Percentiles rank a stretch among this genome's conserved stretches.
Evolutionary conservation across 2,113 vertebrate genomes (phyloP).

Genomic region (Pteronura brasiliensis): DNA sequence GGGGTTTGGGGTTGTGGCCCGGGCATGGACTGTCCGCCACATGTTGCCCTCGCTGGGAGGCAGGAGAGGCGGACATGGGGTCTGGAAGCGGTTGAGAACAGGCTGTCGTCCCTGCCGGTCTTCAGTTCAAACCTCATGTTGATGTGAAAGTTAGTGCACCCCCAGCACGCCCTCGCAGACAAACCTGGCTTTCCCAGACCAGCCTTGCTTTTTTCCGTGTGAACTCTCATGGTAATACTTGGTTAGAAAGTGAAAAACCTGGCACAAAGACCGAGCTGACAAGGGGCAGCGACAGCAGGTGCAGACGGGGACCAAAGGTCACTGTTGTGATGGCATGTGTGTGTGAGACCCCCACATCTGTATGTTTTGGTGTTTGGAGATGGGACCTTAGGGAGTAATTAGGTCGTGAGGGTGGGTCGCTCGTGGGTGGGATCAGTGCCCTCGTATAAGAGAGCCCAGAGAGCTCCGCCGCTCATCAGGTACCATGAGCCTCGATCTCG

Average conservation of each 20-base stretch:
- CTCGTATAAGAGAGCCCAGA: background rate
- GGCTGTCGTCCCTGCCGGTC: fast-evolving
- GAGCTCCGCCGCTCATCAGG: background rate
- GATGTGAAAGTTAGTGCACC: fast-evolving
- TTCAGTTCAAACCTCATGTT: fast-evolving
- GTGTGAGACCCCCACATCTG: too few relatives aligned
- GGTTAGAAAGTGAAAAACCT: background rate
- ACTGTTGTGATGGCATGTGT: background rate
- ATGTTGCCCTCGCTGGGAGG: too few relatives aligned
- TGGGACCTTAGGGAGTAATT: background rate
- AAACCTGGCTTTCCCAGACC: background rate
- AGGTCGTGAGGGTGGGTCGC: background rate
- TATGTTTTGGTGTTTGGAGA: too few relatives aligned
- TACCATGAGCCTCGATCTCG: too few relatives aligned
- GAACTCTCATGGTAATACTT: fast-evolving
- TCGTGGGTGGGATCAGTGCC: background rate
- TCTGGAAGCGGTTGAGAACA: background rate
- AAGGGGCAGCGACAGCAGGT: too few relatives aligned
- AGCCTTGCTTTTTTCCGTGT: too few relatives aligned
- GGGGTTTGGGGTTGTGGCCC: background rate
- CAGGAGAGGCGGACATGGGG: fast-evolving
- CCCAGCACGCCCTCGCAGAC: fast-evolving
- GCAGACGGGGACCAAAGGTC: background rate
- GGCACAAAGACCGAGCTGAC: background rate
- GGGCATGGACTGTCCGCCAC: background rate